Conservation (phyloP, 2,113 vertebrate genomes). For the Cephalopterus ornatus region DNA sequence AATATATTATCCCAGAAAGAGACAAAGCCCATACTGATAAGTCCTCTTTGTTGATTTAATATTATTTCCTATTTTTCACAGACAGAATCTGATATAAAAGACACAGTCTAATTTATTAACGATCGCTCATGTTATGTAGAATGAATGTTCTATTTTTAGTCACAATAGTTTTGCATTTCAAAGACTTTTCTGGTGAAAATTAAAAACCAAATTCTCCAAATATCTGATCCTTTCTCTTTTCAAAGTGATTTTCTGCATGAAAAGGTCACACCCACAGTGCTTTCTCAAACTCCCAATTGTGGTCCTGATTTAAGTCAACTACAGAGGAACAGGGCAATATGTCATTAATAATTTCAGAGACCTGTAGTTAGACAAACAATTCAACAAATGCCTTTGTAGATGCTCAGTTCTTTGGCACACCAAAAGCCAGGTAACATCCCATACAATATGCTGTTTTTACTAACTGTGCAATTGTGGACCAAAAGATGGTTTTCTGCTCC, state of each 20-base stretch:
- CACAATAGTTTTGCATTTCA: background rate
- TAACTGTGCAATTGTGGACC: rapidly evolving
- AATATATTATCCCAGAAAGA: background rate
- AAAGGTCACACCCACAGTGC: background rate
- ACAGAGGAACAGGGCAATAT: background rate
- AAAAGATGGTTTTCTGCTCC: background rate
- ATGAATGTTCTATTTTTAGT: background rate
- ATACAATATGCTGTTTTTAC: background rate
- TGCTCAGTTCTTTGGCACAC: background rate
- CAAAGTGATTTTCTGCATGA: background rate
- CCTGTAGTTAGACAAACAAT: background rate
- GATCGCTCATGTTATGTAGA: background rate
- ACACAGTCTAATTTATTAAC: background rate
- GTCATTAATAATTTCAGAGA: background rate
- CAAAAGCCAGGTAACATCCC: background rate
- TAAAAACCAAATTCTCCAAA: background rate
- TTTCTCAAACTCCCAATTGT: background rate
- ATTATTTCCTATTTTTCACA: background rate
- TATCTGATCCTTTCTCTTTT: background rate
- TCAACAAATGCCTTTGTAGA: background rate
- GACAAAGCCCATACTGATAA: background rate
- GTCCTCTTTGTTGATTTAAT: background rate
- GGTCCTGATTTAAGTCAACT: background rate
- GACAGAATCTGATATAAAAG: background rate
- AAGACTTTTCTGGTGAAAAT: background rate